These are phyloP conservation scores for Cynodonichthys magdalenae DNA, from an alignment of 2,797 vertebrate species.

Conservation along the genomic window DNA sequence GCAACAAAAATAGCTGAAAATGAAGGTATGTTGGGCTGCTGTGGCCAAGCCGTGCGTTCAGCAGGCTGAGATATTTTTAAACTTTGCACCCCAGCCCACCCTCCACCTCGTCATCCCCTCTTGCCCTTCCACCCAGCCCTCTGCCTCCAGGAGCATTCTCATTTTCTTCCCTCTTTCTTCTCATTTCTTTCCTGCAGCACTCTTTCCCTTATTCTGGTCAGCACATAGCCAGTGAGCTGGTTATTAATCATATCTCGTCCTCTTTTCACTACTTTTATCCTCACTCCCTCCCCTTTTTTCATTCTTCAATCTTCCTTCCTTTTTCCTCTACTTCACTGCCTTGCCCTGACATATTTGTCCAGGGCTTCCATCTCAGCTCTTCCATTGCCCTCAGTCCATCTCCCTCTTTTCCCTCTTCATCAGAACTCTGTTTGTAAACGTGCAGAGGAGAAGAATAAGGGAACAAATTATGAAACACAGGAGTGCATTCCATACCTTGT, in stretches of 20 bases:
- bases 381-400: constrained; percentile 39
- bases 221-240: constrained; percentile 42
- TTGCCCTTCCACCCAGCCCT: constrained; percentile 40
- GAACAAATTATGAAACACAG: constrained; percentile 82
- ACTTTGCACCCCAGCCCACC: constrained; percentile 63
- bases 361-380: constrained; percentile 31
- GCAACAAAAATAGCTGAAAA: constrained; percentile 77
- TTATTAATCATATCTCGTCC: constrained; percentile 55
- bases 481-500: constrained; percentile 86
- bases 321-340: constrained; percentile 41
- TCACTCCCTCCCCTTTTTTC: constrained; percentile 10
- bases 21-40: constrained; percentile 72
- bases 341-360: constrained; percentile 53
- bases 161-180: constrained; percentile 27
- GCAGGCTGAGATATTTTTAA: constrained; percentile 78
- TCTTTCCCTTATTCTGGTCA: constrained; percentile 31
- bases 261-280: constrained; percentile 42
- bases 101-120: constrained; percentile 49
- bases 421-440: constrained; percentile 74
- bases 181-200: constrained; percentile 12
- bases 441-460: constrained; percentile 72
- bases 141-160: constrained; percentile 63
- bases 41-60: constrained; percentile 52
- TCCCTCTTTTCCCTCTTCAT: constrained; percentile 44
- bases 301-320: constrained; percentile 44